phyloP scores from a whole-genome alignment of 2,113 vertebrate genomes.

The Spermophilus dauricus region DNA sequence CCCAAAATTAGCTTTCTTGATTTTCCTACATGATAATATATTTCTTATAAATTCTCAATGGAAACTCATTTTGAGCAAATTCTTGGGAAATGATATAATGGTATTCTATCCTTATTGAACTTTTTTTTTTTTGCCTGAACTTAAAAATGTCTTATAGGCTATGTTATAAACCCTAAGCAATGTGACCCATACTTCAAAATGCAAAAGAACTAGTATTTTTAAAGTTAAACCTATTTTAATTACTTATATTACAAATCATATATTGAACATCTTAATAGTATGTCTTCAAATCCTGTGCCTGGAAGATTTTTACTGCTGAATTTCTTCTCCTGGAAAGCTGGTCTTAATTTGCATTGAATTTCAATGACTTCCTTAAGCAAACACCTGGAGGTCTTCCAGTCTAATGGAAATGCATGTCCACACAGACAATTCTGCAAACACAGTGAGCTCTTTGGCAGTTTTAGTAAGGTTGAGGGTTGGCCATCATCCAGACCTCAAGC shows the following conservation, averaged over 20 bases:
- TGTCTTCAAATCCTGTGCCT: slow-evolving; percentile 44
- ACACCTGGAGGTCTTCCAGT: slow-evolving; percentile 76
- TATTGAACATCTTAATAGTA: slow-evolving; percentile 54
- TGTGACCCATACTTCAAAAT: slow-evolving; percentile 20
- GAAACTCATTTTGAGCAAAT: slow-evolving; percentile 35
- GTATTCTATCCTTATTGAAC: background rate
- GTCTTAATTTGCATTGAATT: slow-evolving; percentile 78
- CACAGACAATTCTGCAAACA: slow-evolving; percentile 72
- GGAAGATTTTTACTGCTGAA: slow-evolving; percentile 64
- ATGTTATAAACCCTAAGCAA: background rate
- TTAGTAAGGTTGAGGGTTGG: slow-evolving; percentile 63
- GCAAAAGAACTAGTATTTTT: slow-evolving; percentile 21
- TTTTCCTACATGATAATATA: background rate
- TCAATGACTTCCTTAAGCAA: slow-evolving; percentile 81
- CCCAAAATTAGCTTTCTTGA: background rate
- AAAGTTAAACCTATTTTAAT: slow-evolving; percentile 54
- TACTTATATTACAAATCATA: slow-evolving; percentile 33
- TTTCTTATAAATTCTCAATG: slow-evolving; percentile 28
- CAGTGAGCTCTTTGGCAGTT: slow-evolving; percentile 64
- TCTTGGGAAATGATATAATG: slow-evolving; percentile 10
- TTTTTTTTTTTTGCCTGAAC: background rate
- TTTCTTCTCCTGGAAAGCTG: slow-evolving; percentile 75
- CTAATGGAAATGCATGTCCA: slow-evolving; percentile 61
- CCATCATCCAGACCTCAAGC: slow-evolving; percentile 52
- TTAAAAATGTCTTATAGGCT: slow-evolving; percentile 21